Evolutionary conservation across 2,113 vertebrate species (phyloP), one percentile per base, ranked within the genome.

Genomic region (Delphinapterus leucas): DNA sequence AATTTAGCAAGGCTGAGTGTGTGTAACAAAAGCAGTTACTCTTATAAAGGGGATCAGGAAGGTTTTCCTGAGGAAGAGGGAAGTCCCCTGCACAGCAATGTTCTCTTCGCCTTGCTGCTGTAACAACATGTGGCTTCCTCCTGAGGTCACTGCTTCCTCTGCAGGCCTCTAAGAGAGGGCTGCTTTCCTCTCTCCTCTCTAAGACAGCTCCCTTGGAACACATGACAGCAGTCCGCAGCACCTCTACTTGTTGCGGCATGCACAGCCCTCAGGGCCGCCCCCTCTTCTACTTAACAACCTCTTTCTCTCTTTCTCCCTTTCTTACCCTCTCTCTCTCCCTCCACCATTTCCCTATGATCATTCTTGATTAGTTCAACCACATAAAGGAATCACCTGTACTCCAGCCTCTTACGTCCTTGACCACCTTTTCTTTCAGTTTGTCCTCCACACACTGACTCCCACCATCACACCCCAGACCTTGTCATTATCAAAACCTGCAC

Each of bases 151-250:
- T 28, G 36, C 31, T 82, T 41, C n/a, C 88, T 38, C 68, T 63
- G 67, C 28, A 68, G 31, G 18, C n/a, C 9, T 53, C 26, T 5
- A 28, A 73, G 20, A 58, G 47, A 55, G 25, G 28, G 17, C n/a
- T 67, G 31, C 44, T 47, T 26, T 88, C 31, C 47, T 88, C 25
- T 14, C 47, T 60, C 31, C 58, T 49, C 55, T n/a, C 53, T 80
- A 31, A 81, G 71, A 81, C 25, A 14, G 18, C 33, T 82, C 60
- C 74, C 44, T 21, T 44, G 44, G 21, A 60, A 68, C 41, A 47
- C 0, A 0, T 3, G 65, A 36, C 33, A 10, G 55, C 20, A 14
- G 58, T 73, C 21, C 41, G 12, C 0, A 5, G 18, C 28, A 4
- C 47, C 15, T 82, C n/a, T 83, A 31, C 28, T 11, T 33, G 41